Evolutionary conservation across 1,140 invertebrate genomes (phyloP).

Genomic region (Rhynchophorus ferrugineus): DNA sequence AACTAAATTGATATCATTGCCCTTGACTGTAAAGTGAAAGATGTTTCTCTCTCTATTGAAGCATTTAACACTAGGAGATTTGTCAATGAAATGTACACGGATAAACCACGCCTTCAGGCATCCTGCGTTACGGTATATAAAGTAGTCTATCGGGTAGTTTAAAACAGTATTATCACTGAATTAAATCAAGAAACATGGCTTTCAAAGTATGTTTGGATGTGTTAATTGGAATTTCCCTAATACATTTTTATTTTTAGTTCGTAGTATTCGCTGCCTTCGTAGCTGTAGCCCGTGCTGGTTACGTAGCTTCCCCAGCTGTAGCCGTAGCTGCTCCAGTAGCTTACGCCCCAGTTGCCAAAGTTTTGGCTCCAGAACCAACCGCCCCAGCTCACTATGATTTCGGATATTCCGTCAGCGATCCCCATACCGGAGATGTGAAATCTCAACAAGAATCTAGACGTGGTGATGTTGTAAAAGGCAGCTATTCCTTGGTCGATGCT

Average conservation of each 20-base stretch:
- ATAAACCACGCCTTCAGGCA: too few relatives aligned
- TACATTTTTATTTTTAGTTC: conserved; percentile 31
- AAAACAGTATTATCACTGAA: too few relatives aligned
- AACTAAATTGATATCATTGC: too few relatives aligned
- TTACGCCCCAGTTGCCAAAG: conserved; percentile 42
- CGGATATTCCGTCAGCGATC: conserved; percentile 50
- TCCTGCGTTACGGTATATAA: too few relatives aligned
- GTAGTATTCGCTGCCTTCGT: conserved; percentile 32
- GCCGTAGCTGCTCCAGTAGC: conserved; percentile 21
- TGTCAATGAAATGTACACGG: too few relatives aligned
- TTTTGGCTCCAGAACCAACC: conserved; percentile 42
- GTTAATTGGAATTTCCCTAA: too few relatives aligned
- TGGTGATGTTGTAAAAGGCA: conserved; percentile 57
- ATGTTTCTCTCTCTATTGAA: too few relatives aligned
- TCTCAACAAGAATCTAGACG: conserved; percentile 48
- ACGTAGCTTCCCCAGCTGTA: neutral
- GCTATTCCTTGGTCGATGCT: conserved; percentile 14
- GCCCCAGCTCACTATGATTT: conserved; percentile 48
- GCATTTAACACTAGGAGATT: too few relatives aligned
- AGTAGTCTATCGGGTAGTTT: too few relatives aligned
- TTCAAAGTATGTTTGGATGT: too few relatives aligned
- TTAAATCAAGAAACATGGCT: too few relatives aligned
- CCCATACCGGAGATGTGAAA: conserved; percentile 52
- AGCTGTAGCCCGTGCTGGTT: conserved; percentile 21
- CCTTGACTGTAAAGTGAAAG: too few relatives aligned